A percentile compares a stretch with the other conserved stretches of the same genome.
Conservation (phyloP, 2,888 invertebrate genomes). For the Chalcosyrphus nemorum region DNA sequence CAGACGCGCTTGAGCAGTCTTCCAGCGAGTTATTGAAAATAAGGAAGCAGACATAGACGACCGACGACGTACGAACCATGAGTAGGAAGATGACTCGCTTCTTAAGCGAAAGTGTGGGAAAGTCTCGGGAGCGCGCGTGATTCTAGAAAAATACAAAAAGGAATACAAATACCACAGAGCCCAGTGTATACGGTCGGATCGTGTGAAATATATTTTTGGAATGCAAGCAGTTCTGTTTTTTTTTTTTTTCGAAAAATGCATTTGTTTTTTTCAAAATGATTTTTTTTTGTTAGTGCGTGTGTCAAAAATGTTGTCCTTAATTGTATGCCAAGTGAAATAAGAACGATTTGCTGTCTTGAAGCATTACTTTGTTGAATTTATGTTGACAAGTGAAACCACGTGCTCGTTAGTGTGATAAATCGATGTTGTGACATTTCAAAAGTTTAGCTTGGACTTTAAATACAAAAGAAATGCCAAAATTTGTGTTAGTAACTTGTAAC, state of each 20-base stretch:
- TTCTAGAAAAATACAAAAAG: conserved; percentile 26
- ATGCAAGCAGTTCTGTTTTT: conserved; percentile 37
- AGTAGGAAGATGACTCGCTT: conserved; percentile 10
- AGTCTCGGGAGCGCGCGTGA: conserved; percentile 60
- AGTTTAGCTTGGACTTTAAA: too few species aligned
- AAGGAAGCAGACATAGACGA: conserved; percentile 66
- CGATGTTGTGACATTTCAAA: background rate
- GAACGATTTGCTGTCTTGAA: background rate
- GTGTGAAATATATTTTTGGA: conserved; percentile 65
- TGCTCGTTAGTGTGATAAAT: conserved; percentile 10
- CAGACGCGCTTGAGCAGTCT: conserved; percentile 13
- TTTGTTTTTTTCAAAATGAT: background rate
- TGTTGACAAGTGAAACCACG: background rate
- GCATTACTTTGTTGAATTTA: background rate
- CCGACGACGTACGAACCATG: conserved; percentile 28
- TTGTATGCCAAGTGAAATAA: conserved; percentile 17
- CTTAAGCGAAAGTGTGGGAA: conserved; percentile 71
- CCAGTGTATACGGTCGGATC: conserved; percentile 33
- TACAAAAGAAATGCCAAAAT: too few species aligned
- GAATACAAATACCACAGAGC: too few species aligned
- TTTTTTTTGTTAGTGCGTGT: background rate
- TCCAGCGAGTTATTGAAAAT: conserved; percentile 49
- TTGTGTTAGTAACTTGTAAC: too few species aligned
- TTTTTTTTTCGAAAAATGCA: background rate
- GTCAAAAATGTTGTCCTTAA: conserved; percentile 1